These are phyloP conservation scores for Periophthalmodon schlosseri DNA, from an alignment of 2,113 vertebrate species.

Conservation along the genomic window DNA sequence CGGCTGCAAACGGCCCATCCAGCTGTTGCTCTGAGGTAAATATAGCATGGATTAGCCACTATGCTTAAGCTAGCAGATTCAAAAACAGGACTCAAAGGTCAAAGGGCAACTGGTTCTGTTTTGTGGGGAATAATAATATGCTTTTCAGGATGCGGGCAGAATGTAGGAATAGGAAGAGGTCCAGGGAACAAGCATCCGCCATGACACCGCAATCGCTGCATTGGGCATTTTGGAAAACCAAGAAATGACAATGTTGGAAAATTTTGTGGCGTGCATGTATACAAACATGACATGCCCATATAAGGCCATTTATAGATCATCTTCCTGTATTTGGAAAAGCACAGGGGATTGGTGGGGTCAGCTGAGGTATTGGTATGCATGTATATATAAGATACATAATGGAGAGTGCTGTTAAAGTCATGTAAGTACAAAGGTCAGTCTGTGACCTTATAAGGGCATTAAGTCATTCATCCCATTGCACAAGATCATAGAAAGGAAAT, in stretches of 20 bases:
- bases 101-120: conserved; percentile 46
- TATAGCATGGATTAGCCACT: conserved; percentile 60
- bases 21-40: conserved; percentile 66
- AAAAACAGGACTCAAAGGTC: conserved; percentile 49
- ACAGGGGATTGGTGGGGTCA: conserved; percentile 16
- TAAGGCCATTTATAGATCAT: background rate
- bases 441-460: conserved; percentile 31
- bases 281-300: background rate
- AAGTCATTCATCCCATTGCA: conserved; percentile 31
- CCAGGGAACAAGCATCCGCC: conserved; percentile 7
- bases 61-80: conserved; percentile 55
- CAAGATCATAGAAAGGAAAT: conserved; percentile 15
- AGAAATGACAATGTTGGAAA: conserved; percentile 20
- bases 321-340: background rate
- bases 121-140: conserved; percentile 32
- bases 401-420: conserved; percentile 9
- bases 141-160: conserved; percentile 33
- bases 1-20: conserved; percentile 55
- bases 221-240: conserved; percentile 6
- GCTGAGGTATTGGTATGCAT: background rate
- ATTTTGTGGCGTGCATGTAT: background rate
- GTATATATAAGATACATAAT: conserved; percentile 10
- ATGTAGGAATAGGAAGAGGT: conserved; percentile 34
- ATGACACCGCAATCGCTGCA: conserved; percentile 18
- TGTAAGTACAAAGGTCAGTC: conserved; percentile 25